Evolutionary conservation across 2,113 vertebrate genomes (phyloP).

Genomic region (Malurus cyaneus): DNA sequence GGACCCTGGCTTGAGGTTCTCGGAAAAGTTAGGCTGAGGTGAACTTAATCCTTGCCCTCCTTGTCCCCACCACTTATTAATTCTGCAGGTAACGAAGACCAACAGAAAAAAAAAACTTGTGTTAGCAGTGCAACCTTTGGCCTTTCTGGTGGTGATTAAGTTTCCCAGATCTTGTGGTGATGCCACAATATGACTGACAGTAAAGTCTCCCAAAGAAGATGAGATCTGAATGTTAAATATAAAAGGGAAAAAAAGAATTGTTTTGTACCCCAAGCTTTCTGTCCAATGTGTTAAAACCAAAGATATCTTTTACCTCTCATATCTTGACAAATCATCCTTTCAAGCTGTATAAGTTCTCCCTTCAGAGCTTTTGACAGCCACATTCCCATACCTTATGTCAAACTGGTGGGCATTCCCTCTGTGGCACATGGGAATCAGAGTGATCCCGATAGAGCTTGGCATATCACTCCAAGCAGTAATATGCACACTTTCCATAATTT

Average conservation of each 20-base stretch:
- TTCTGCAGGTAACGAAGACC: neutral
- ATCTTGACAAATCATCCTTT: neutral
- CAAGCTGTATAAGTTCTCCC: neutral
- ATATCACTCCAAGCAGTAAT: neutral
- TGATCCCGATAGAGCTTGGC: neutral
- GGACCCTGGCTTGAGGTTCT: neutral
- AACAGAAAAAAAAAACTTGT: neutral
- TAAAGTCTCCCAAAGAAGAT: neutral
- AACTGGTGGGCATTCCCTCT: neutral
- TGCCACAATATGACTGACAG: neutral
- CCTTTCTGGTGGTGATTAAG: neutral
- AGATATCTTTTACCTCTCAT: neutral
- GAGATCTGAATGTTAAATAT: neutral
- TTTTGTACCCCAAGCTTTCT: neutral
- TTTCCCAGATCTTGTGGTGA: neutral
- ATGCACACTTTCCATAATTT: neutral
- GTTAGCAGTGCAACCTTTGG: neutral
- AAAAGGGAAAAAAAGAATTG: neutral
- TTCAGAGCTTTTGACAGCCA: neutral
- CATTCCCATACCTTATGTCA: neutral
- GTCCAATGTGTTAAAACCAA: neutral
- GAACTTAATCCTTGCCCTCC: neutral
- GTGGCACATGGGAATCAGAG: neutral
- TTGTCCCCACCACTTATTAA: rapidly evolving
- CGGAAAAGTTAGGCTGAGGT: neutral